Base-by-base conservation (phyloP, 2,113 vertebrate species). In the Cyprinus carpio region DNA sequence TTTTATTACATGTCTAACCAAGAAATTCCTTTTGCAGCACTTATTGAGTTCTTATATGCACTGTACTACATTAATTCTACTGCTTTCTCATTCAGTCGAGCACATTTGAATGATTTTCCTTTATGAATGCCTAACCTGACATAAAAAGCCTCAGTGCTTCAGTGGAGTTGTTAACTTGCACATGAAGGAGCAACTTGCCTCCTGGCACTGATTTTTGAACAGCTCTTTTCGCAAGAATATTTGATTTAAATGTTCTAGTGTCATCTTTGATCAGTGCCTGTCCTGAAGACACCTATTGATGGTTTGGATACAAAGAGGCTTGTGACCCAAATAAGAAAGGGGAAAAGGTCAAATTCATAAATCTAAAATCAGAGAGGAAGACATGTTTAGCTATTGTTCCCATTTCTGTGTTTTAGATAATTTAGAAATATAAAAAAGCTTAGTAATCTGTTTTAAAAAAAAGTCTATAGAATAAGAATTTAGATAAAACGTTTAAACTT, bases 141-240 rank as follows among this genome's bases (percentile, higher is more conserved):
- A 74, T 74, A n/a, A 74, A 43, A 74, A 74, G 71, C 37, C 37
- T 74, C 37, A 74, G 6, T 43, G 71, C 71, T 13, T 72, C 69
- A 43, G 37, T 43, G 20, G 71, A 74, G 71, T 75, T 40, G 69
- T 25, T 75, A 75, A 75, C n/a, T 29, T 75, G n/a, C 3, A 23
- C 69, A 72, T 11, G 31, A 74, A 43, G 23, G 9, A 49, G 72
- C 43, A 23, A 16, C 11, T 49, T 75, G 72, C 72, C 25, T 75
- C 23, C 8, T 25, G 13, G 40, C 72, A 65, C 2, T 65, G 64
- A 6, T 75, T 46, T 75, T 29, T 16, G 13, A 75, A 75, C 43
- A 4, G 23, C 37, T 43, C n/a, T 49, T 15, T 75, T 51, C 3
- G 6, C n/a, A 49, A 49, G n/a, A n/a, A 27, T 49, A 40, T 40